phyloP scores from a whole-genome alignment of 2,113 vertebrate species.

The Morphnarchus princeps region DNA sequence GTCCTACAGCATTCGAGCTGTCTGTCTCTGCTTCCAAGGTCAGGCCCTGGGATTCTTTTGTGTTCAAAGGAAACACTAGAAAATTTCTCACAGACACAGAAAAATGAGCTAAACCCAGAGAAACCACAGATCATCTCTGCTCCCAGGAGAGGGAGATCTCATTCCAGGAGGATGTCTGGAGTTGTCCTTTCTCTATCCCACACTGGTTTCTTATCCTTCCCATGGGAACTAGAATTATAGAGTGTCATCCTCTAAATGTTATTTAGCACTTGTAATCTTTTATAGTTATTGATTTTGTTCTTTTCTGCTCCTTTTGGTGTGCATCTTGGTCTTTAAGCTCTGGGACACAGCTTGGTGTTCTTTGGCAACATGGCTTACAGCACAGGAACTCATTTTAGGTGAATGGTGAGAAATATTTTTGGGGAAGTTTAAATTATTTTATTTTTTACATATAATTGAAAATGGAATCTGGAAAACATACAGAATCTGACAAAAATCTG shows the following conservation, averaged over 20 bases:
- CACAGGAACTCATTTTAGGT: neutral
- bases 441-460: neutral
- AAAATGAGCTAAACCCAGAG: neutral
- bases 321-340: neutral
- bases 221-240: neutral
- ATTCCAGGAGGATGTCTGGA: neutral
- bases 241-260: neutral
- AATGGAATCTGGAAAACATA: neutral
- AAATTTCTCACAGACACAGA: neutral
- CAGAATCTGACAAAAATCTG: neutral
- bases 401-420: neutral
- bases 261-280: neutral
- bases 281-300: neutral
- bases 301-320: neutral
- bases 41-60: neutral
- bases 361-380: neutral
- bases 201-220: neutral
- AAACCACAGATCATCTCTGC: neutral
- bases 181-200: neutral
- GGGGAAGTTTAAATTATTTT: neutral
- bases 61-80: neutral
- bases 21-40: neutral
- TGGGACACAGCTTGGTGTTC: neutral
- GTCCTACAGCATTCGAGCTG: neutral
- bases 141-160: neutral